Evolutionary conservation across 2,888 invertebrate genomes (phyloP).

Genomic region (Drosophila mettleri): DNA sequence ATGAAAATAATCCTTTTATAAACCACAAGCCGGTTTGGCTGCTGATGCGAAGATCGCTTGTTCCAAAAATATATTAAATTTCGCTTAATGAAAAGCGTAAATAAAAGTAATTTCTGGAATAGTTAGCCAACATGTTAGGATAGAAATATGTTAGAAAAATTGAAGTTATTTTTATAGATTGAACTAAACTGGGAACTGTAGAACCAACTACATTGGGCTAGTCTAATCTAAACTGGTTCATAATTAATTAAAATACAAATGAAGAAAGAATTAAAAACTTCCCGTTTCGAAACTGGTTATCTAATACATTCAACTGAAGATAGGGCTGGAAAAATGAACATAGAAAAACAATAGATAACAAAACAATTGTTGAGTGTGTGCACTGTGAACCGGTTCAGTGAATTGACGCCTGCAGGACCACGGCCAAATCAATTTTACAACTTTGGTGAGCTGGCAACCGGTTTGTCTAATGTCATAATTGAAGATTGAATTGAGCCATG

Average conservation of each 20-base stretch:
- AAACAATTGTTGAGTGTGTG: not conserved
- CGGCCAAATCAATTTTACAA: constrained; percentile 1
- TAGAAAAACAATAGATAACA: not conserved
- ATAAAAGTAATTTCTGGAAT: not conserved
- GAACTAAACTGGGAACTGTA: not conserved
- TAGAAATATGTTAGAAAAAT: not conserved
- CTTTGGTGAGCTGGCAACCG: constrained; percentile 13
- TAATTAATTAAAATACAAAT: not conserved
- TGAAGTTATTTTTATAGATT: no score
- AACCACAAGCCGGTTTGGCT: not conserved
- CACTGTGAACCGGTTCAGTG: not conserved
- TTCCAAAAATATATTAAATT: not conserved
- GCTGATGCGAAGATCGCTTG: not conserved
- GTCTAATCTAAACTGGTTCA: not conserved
- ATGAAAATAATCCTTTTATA: not conserved
- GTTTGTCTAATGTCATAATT: constrained; percentile 53
- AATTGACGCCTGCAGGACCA: not conserved
- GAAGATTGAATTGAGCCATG: constrained; percentile 12
- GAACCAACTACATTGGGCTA: not conserved
- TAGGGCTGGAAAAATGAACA: not conserved
- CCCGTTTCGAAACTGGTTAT: not conserved
- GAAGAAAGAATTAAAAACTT: not conserved
- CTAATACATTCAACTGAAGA: not conserved
- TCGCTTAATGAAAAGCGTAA: not conserved
- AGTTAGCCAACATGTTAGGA: not conserved